phyloP scores from a whole-genome alignment of 1,140 invertebrate genomes.

The Dreissena polymorpha region DNA sequence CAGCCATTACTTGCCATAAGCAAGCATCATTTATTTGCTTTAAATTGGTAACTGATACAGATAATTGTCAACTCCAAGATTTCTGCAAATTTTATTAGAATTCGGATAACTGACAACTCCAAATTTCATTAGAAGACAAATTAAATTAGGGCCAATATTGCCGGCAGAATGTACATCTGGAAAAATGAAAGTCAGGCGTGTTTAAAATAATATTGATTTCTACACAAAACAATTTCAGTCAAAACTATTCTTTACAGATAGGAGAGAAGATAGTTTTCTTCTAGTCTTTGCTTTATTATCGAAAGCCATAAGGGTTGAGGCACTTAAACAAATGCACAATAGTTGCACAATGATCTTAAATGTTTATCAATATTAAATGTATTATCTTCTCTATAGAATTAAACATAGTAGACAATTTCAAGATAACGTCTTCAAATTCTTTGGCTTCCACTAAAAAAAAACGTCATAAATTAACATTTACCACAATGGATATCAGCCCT shows the following conservation, averaged over 20 bases:
- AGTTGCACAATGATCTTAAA: slow-evolving; percentile 30
- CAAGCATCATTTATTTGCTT: too few relatives aligned
- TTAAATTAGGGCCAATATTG: slow-evolving; percentile 24
- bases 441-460: too few relatives aligned
- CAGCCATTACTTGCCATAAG: too few relatives aligned
- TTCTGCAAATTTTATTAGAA: too few relatives aligned
- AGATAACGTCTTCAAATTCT: slow-evolving; percentile 40
- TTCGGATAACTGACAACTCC: too few relatives aligned
- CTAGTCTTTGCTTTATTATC: slow-evolving; percentile 20
- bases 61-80: too few relatives aligned
- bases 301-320: slow-evolving; percentile 19
- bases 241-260: slow-evolving; percentile 1
- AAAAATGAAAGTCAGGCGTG: too few relatives aligned
- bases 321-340: slow-evolving; percentile 11
- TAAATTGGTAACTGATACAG: too few relatives aligned
- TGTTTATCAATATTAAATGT: slow-evolving; percentile 33
- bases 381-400: slow-evolving; percentile 32
- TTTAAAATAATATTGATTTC: slow-evolving; percentile 36
- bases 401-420: slow-evolving; percentile 31
- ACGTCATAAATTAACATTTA: too few relatives aligned
- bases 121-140: slow-evolving; percentile 12
- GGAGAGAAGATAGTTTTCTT: neutral
- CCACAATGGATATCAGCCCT: too few relatives aligned
- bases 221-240: slow-evolving; percentile 43
- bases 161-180: too few relatives aligned